A percentile compares a stretch with the other conserved stretches of the same genome.
phyloP scores from a whole-genome alignment of 2,113 vertebrate species.

The Phaetusa simplex region DNA sequence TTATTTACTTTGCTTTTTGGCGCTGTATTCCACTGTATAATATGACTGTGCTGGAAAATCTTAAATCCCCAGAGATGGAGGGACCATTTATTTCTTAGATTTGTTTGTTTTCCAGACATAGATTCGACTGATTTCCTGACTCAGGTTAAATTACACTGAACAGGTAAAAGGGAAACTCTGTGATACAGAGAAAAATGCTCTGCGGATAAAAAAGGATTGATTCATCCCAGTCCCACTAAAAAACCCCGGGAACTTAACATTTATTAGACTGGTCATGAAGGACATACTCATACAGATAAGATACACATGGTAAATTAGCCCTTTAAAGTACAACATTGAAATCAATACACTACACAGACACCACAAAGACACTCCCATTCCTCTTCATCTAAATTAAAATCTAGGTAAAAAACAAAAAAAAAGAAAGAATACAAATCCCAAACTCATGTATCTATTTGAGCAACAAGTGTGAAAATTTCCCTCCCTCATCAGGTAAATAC shows the following conservation, averaged over 20 bases:
- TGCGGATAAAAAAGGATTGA: not conserved
- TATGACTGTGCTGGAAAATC: not conserved
- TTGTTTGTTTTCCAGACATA: not conserved
- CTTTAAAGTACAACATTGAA: slow-evolving; percentile 53
- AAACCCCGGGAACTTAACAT: slow-evolving; percentile 38
- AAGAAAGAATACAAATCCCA: not conserved
- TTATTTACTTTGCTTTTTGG: not conserved
- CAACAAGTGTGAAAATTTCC: slow-evolving; percentile 35
- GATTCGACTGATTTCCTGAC: slow-evolving; percentile 37
- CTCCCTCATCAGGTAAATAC: slow-evolving; percentile 5
- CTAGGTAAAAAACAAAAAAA: slow-evolving; percentile 2
- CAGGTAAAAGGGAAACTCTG: slow-evolving; percentile 14
- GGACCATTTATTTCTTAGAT: not conserved
- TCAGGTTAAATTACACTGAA: slow-evolving; percentile 32
- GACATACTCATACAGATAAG: slow-evolving; percentile 62
- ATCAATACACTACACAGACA: slow-evolving; percentile 43
- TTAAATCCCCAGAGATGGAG: not conserved
- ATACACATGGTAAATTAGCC: slow-evolving; percentile 53
- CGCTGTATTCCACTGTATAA: not conserved
- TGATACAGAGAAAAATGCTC: not conserved
- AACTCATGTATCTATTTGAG: not conserved
- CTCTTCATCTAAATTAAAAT: slow-evolving; percentile 68
- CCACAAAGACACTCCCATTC: slow-evolving; percentile 44
- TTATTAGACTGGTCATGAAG: slow-evolving; percentile 64
- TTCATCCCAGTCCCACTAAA: not conserved